Percentiles rank a stretch among this genome's conserved stretches.
Conservation (phyloP, 2,888 invertebrate species). For the Tribolium freemani region DNA sequence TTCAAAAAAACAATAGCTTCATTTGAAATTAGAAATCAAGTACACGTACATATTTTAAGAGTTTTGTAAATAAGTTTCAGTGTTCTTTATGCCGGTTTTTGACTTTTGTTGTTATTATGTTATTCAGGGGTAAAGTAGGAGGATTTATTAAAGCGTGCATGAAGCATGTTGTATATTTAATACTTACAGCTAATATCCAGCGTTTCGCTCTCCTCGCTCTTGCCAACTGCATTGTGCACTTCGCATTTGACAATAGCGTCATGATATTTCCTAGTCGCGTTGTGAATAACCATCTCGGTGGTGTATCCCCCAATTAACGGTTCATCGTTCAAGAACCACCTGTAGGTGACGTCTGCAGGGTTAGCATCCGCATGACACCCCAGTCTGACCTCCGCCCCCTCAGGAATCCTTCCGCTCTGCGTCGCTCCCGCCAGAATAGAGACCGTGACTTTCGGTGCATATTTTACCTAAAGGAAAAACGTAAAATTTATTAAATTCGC, state of each 20-base stretch:
- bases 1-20: too few species aligned
- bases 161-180: background rate
- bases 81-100: too few species aligned
- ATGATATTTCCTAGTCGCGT: slow-evolving; percentile 86
- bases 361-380: slow-evolving; percentile 92
- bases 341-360: slow-evolving; percentile 88
- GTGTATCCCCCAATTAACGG: slow-evolving; percentile 84
- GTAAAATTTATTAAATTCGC: background rate
- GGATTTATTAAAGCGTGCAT: too few species aligned
- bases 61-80: too few species aligned
- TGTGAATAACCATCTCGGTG: slow-evolving; percentile 85
- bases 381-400: slow-evolving; percentile 86
- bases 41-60: too few species aligned
- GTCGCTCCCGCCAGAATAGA: slow-evolving; percentile 73
- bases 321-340: slow-evolving; percentile 90
- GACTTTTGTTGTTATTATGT: too few species aligned
- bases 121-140: too few species aligned
- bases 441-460: slow-evolving; percentile 89
- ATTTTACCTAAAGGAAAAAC: slow-evolving; percentile 89
- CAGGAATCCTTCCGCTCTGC: slow-evolving; percentile 79
- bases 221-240: slow-evolving; percentile 91
- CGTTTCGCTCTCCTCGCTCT: slow-evolving; percentile 88
- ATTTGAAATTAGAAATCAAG: too few species aligned
- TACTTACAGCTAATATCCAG: slow-evolving; percentile 92
- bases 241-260: slow-evolving; percentile 92